Percentiles rank a stretch among this genome's conserved stretches.
Evolutionary conservation across 2,797 vertebrate species (phyloP).

Genomic region (Scolopax rusticola): DNA sequence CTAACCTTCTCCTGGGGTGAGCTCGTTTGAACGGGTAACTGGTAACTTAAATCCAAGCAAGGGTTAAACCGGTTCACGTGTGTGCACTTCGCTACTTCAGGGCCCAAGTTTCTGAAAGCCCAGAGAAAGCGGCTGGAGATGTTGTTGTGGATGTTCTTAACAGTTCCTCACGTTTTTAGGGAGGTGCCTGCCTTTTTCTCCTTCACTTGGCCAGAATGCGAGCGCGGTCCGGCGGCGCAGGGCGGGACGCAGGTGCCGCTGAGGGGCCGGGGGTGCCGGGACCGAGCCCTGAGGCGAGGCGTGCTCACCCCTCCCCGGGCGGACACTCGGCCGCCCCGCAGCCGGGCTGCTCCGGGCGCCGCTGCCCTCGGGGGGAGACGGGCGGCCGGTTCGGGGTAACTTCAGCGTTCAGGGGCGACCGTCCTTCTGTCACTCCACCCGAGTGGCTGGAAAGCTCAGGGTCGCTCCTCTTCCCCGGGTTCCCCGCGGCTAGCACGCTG

Average conservation of each 20-base stretch:
- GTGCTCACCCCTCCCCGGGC: not conserved
- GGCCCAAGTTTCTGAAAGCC: not conserved
- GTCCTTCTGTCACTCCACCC: not conserved
- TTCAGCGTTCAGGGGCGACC: not conserved
- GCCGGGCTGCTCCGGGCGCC: not conserved
- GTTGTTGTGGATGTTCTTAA: not conserved
- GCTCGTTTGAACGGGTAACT: not conserved
- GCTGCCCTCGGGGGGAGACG: not conserved
- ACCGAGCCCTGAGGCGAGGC: not conserved
- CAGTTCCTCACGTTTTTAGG: not conserved
- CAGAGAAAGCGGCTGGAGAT: not conserved
- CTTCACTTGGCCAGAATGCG: not conserved
- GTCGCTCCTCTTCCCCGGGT: not conserved
- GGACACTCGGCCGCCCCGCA: too few relatives aligned
- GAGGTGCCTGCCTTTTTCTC: not conserved
- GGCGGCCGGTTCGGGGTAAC: not conserved
- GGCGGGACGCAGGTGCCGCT: not conserved
- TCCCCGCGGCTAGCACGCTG: not conserved
- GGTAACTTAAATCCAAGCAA: not conserved
- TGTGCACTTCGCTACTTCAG: not conserved
- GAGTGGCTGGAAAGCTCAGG: not conserved
- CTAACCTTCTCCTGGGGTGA: not conserved
- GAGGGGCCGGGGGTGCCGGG: not conserved
- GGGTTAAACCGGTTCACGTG: constrained; percentile 6
- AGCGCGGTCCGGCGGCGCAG: accelerated